phyloP scores from a whole-genome alignment of 2,888 invertebrate species.

The Trachelus iudaicus region DNA sequence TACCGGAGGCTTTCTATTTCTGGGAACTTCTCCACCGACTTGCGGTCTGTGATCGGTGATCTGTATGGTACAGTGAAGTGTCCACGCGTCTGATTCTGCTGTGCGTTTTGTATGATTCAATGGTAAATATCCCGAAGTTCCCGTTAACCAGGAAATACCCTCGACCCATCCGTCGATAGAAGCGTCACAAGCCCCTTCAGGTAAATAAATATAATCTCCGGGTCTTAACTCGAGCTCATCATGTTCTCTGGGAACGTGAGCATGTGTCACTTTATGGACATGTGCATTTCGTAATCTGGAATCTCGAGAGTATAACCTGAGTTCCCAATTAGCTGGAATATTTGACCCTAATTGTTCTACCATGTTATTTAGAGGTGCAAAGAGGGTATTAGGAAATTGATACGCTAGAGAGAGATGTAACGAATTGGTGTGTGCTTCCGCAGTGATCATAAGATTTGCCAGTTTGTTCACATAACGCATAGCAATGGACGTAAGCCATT shows the following conservation, averaged over 20 bases:
- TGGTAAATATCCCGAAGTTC: conserved; percentile 82
- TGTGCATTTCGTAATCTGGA: conserved; percentile 73
- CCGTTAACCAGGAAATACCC: conserved; percentile 86
- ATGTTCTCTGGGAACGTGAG: conserved; percentile 78
- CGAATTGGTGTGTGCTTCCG: conserved; percentile 86
- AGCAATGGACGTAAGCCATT: conserved; percentile 82
- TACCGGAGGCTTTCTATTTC: conserved; percentile 44
- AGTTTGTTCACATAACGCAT: conserved; percentile 85
- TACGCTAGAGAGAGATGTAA: conserved; percentile 90
- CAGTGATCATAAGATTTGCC: conserved; percentile 76
- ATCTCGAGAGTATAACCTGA: conserved; percentile 88
- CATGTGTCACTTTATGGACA: conserved; percentile 84
- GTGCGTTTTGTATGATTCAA: conserved; percentile 85
- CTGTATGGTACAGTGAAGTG: conserved; percentile 79
- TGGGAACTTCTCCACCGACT: conserved; percentile 45
- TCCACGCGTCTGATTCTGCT: conserved; percentile 93
- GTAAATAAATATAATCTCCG: conserved; percentile 88
- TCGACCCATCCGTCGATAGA: conserved; percentile 90
- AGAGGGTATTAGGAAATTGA: conserved; percentile 82
- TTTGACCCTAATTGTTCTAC: conserved; percentile 75
- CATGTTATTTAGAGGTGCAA: conserved; percentile 77
- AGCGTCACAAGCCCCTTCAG: conserved; percentile 76
- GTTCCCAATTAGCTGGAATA: conserved; percentile 80
- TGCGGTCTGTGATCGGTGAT: conserved; percentile 43
- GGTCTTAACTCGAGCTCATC: conserved; percentile 88